Evolutionary conservation across 2,113 vertebrate genomes (phyloP).

Genomic region (Rhinopomastus cyanomelas): DNA sequence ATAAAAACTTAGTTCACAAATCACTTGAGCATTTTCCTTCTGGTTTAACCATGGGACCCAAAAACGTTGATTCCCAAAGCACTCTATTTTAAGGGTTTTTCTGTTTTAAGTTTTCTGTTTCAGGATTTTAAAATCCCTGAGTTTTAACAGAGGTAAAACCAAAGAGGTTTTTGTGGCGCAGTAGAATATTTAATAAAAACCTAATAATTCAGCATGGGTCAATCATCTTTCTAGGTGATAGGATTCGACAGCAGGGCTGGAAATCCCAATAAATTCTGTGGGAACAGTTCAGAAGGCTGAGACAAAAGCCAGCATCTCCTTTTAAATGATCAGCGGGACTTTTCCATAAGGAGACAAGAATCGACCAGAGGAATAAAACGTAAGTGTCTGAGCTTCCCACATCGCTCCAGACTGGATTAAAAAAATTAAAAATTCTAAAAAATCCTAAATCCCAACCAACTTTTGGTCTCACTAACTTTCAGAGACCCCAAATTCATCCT

Average conservation of each 20-base stretch:
- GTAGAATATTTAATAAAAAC: constrained; percentile 28
- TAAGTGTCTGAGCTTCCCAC: not conserved
- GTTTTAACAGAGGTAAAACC: constrained; percentile 29
- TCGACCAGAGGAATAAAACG: not conserved
- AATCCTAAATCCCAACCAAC: not conserved
- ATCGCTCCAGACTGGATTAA: not conserved
- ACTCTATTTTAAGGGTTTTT: not conserved
- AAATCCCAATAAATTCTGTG: constrained; percentile 5
- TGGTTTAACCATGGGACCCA: not conserved
- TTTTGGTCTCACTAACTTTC: not conserved
- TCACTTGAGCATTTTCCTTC: not conserved
- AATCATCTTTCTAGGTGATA: not conserved
- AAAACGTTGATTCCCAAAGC: constrained; percentile 8
- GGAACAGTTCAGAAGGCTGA: constrained; percentile 11
- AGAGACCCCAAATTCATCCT: not conserved
- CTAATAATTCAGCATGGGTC: not conserved
- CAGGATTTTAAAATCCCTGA: not conserved
- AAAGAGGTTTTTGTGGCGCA: constrained; percentile 9
- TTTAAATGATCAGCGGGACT: constrained; percentile 4
- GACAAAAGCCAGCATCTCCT: not conserved
- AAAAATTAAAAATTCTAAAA: not conserved
- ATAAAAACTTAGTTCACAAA: constrained; percentile 16
- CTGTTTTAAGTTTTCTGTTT: not conserved
- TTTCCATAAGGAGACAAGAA: constrained; percentile 6
- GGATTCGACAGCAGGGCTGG: constrained; percentile 7